Conservation (phyloP, 2,888 invertebrate species). For the Schizaphis graminum region DNA sequence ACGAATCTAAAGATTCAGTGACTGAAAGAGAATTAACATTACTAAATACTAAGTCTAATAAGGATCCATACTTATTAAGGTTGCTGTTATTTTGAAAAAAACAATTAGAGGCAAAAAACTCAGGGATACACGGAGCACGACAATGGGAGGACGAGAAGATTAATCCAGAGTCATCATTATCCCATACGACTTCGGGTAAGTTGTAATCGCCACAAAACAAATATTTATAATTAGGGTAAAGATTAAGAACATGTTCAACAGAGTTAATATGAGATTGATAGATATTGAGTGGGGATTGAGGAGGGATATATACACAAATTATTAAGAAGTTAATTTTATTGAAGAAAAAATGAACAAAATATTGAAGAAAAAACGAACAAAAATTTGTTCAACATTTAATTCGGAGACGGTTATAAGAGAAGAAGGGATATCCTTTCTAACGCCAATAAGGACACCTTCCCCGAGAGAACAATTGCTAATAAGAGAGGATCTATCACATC, state of each 20-base stretch:
- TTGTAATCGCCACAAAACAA: neutral
- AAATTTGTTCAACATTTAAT: neutral
- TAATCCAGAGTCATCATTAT: slow-evolving; percentile 6
- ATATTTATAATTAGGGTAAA: neutral
- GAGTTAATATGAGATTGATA: neutral
- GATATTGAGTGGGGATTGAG: neutral
- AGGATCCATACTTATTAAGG: neutral
- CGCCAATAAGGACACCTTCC: neutral
- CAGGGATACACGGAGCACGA: neutral
- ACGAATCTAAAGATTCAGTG: too few relatives aligned
- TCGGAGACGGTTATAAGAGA: neutral
- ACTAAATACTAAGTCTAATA: neutral
- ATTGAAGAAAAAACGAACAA: neutral
- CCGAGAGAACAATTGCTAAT: neutral
- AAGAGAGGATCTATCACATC: neutral
- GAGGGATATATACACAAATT: neutral
- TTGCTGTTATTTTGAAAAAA: slow-evolving; percentile 13
- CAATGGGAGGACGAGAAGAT: neutral
- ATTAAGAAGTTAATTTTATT: neutral
- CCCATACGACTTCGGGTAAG: neutral
- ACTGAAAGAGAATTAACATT: neutral
- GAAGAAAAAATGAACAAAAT: neutral
- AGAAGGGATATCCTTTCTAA: neutral
- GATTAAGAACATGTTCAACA: slow-evolving; percentile 1
- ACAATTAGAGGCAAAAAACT: slow-evolving; percentile 2